phyloP scores from a whole-genome alignment of 2,888 invertebrate genomes.

The Tetrapedia diversipes region DNA sequence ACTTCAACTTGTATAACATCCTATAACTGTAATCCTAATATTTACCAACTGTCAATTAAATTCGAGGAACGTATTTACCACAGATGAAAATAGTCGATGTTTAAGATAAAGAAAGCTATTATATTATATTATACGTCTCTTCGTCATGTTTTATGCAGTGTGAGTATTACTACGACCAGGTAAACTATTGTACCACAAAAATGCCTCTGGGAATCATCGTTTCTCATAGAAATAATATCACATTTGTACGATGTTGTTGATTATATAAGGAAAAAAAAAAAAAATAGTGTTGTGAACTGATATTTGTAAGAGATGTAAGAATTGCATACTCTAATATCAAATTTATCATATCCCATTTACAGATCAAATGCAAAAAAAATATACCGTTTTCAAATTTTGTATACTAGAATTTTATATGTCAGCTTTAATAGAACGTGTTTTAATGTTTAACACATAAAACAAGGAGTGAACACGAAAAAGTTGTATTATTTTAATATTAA shows the following conservation, averaged over 20 bases:
- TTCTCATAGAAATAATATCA: conserved; percentile 24
- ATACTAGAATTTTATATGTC: conserved; percentile 8
- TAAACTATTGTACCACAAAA: conserved; percentile 17
- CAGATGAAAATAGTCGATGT: conserved; percentile 37
- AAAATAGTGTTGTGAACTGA: conserved; percentile 10
- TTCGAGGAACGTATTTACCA: conserved; percentile 18
- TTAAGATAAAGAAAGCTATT: conserved; percentile 6
- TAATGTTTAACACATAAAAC: background rate
- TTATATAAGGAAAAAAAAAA: conserved; percentile 7
- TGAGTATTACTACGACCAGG: conserved; percentile 19
- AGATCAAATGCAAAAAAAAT: conserved; percentile 13
- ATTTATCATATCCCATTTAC: conserved; percentile 23
- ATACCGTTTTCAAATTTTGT: conserved; percentile 11
- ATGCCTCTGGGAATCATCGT: conserved; percentile 7
- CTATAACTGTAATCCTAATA: conserved; percentile 28
- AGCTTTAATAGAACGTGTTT: background rate
- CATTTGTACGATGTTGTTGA: conserved; percentile 20
- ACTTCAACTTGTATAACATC: conserved; percentile 12
- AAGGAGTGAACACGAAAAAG: background rate
- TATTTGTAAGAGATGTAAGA: conserved; percentile 13
- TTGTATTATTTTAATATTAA: conserved; percentile 10
- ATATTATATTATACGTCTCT: conserved; percentile 1
- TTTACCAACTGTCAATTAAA: conserved; percentile 55
- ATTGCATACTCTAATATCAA: background rate
- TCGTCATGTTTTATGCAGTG: conserved; percentile 24